phyloP scores from a whole-genome alignment of 1,140 invertebrate genomes.

The Aphelinus certus region DNA sequence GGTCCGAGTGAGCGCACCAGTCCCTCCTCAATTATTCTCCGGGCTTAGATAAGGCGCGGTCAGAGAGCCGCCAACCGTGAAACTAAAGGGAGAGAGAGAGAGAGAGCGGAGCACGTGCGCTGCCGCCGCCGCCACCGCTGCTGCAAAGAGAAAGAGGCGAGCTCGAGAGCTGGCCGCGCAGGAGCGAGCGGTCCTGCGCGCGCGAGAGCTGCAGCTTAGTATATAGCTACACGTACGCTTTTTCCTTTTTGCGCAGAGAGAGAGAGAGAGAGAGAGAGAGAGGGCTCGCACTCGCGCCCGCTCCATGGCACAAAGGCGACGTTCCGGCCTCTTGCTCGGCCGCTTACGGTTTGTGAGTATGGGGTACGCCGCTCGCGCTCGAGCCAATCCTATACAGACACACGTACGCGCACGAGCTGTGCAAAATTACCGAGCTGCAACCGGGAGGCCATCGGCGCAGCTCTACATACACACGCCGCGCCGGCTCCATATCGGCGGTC shows the following conservation, averaged over 20 bases:
- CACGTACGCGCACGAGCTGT: not conserved
- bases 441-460: not conserved
- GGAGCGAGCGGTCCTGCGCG: too few relatives aligned
- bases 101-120: not conserved
- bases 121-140: too few relatives aligned
- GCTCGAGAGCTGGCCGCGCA: too few relatives aligned
- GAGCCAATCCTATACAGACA: not conserved
- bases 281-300: slow-evolving; percentile 23
- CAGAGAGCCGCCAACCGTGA: slow-evolving; percentile 56
- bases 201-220: too few relatives aligned
- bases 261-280: not conserved
- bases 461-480: not conserved
- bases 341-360: slow-evolving; percentile 29
- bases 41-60: slow-evolving; percentile 54
- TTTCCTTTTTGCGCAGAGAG: too few relatives aligned
- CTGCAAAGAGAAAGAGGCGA: too few relatives aligned
- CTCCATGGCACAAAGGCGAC: slow-evolving; percentile 38
- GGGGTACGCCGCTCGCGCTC: slow-evolving; percentile 1
- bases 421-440: not conserved
- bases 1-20: slow-evolving; percentile 22
- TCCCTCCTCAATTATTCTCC: slow-evolving; percentile 39
- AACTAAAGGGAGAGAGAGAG: slow-evolving; percentile 51
- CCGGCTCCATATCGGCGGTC: slow-evolving; percentile 2
- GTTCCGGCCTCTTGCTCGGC: slow-evolving; percentile 51
- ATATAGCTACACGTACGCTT: too few relatives aligned